Evolutionary conservation across 2,113 vertebrate species (phyloP).

Genomic region (Rhadina sibilatrix): DNA sequence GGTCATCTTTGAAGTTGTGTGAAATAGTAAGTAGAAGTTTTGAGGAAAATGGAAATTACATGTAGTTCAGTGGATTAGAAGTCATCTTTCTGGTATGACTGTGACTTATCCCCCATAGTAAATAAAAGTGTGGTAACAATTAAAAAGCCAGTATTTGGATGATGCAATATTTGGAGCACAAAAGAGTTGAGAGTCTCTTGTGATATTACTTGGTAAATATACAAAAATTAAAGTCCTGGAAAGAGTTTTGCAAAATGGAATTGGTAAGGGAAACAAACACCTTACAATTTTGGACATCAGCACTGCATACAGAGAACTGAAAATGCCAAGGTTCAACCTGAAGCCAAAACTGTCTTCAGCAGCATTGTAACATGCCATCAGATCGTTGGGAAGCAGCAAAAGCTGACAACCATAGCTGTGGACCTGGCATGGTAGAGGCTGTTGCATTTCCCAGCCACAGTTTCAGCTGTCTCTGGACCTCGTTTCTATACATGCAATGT

Average conservation of each 20-base stretch:
- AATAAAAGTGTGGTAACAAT: neutral
- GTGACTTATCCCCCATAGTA: neutral
- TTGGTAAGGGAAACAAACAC: neutral
- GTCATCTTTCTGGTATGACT: neutral
- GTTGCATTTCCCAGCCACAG: neutral
- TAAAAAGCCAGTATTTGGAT: neutral
- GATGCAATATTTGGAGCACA: neutral
- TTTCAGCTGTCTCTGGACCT: neutral
- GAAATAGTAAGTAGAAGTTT: neutral
- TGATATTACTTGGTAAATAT: neutral
- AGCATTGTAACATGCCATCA: neutral
- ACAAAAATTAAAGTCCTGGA: neutral
- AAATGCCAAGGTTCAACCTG: neutral
- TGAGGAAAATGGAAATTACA: neutral
- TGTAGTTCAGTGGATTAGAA: neutral
- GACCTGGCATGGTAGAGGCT: neutral
- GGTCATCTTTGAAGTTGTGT: fast-evolving
- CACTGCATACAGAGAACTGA: neutral
- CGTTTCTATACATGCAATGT: neutral
- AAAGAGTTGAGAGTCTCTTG: neutral
- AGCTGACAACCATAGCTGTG: neutral
- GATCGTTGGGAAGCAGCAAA: neutral
- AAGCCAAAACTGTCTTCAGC: neutral
- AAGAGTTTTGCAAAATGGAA: neutral
- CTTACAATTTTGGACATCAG: neutral